Evolutionary conservation across 2,113 vertebrate species (phyloP).

Genomic region (Salvelinus sp.): DNA sequence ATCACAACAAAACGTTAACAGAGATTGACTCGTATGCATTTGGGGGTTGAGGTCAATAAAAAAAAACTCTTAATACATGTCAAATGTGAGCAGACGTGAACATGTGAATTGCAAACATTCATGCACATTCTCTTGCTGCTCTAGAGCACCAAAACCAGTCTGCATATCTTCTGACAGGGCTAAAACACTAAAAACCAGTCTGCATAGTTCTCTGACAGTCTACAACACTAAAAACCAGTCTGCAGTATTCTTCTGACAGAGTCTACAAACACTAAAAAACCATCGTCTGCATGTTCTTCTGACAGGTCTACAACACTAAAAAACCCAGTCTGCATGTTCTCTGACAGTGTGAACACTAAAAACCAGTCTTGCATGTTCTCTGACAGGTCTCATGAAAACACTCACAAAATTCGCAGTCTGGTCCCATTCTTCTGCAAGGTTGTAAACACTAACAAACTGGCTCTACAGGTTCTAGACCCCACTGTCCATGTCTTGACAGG

Average conservation of each 20-base stretch:
- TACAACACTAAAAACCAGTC: no score
- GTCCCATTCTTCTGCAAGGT: no score
- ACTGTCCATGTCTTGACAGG: no score
- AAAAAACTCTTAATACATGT: neutral
- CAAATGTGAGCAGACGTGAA: neutral
- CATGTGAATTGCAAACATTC: neutral
- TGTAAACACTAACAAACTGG: no score
- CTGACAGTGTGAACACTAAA: neutral
- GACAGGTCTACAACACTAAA: neutral
- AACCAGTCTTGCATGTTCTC: no score
- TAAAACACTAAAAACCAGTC: neutral
- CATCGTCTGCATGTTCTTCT: neutral
- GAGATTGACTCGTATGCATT: constrained; percentile 34
- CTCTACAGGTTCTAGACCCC: no score
- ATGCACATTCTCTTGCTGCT: neutral
- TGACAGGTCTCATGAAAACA: no score
- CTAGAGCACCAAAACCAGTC: neutral
- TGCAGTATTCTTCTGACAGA: no score
- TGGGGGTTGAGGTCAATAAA: constrained; percentile 7
- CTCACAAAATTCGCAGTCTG: no score
- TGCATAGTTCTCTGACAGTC: neutral
- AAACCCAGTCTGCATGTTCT: neutral
- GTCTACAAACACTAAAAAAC: no score
- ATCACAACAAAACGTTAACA: constrained; percentile 1
- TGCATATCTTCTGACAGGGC: neutral